Percentiles rank a stretch among this genome's conserved stretches.
These are phyloP conservation scores for Mobula hypostoma DNA, from an alignment of 2,113 vertebrate species.

Conservation along the genomic window DNA sequence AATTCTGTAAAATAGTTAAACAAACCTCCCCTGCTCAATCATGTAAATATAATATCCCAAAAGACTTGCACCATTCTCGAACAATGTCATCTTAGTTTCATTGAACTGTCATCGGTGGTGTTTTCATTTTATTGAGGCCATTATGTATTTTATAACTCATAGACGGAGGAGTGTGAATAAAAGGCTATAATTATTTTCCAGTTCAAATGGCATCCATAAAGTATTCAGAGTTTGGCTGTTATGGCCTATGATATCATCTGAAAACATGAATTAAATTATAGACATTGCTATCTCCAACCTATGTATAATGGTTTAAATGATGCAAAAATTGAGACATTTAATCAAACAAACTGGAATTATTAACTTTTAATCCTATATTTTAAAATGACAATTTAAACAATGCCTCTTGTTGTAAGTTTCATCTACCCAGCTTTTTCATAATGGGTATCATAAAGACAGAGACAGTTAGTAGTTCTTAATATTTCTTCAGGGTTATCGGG, in stretches of 20 bases:
- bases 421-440: neutral
- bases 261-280: neutral
- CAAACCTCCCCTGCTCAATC: neutral
- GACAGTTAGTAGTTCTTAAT: neutral
- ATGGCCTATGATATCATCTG: constrained; percentile 14
- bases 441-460: neutral
- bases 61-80: neutral
- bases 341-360: constrained; percentile 20
- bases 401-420: neutral
- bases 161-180: neutral
- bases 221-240: neutral
- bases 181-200: constrained; percentile 12
- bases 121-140: constrained; percentile 11
- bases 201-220: constrained; percentile 15
- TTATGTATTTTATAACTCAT: neutral
- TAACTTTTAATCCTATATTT: neutral
- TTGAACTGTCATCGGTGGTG: neutral
- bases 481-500: neutral
- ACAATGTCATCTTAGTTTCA: neutral
- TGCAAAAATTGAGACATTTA: neutral
- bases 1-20: neutral
- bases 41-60: constrained; percentile 6
- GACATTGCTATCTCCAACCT: neutral
- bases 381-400: constrained; percentile 10
- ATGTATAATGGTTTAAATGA: neutral